Conservation (phyloP, 2,113 vertebrate species). For the Oceanites oceanicus region DNA sequence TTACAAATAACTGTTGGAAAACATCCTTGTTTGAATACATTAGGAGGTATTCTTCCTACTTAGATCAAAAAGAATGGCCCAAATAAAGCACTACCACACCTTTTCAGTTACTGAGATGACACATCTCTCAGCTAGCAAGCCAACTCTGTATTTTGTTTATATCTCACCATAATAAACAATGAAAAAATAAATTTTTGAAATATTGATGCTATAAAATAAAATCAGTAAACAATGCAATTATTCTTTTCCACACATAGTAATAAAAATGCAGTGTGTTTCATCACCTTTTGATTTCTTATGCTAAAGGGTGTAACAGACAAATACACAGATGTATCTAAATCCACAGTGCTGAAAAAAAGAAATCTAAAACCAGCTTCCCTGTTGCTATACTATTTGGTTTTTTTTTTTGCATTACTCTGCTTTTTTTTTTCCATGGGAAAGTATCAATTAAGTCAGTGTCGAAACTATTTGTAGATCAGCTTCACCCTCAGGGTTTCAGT, state of each 20-base stretch:
- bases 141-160: not conserved
- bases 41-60: not conserved
- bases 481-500: not conserved
- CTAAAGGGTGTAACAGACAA: not conserved
- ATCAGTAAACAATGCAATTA: not conserved
- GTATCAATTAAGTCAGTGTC: not conserved
- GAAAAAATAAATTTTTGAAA: not conserved
- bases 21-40: not conserved
- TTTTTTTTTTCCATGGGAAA: not conserved
- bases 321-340: not conserved
- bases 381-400: not conserved
- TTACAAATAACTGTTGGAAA: slow-evolving; percentile 4
- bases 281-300: not conserved
- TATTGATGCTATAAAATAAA: not conserved
- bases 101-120: not conserved
- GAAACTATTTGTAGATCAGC: not conserved
- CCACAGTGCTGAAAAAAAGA: not conserved
- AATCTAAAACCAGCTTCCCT: not conserved
- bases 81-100: accelerated
- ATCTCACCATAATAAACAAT: not conserved
- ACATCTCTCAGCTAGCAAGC: not conserved
- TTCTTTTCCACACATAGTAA: not conserved
- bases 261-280: not conserved
- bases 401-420: not conserved
- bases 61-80: not conserved